These are phyloP conservation scores for Drosophila nigrodunni DNA, from an alignment of 1,140 invertebrate genomes.

Conservation along the genomic window DNA sequence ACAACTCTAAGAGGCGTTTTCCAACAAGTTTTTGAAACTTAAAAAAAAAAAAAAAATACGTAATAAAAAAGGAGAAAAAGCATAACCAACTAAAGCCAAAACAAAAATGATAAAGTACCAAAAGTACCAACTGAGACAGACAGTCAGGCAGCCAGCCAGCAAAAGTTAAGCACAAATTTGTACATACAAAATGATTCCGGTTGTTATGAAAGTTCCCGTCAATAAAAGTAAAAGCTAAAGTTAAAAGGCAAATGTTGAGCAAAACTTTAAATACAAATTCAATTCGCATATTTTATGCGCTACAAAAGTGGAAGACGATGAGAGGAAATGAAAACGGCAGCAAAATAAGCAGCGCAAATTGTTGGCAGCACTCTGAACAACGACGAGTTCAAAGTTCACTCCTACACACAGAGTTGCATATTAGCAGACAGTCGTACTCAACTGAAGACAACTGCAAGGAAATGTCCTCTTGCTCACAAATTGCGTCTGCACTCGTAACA, in stretches of 20 bases:
- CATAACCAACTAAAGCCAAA: conserved; percentile 46
- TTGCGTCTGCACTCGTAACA: conserved; percentile 48
- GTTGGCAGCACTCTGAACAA: conserved; percentile 32
- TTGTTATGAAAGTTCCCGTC: conserved; percentile 71
- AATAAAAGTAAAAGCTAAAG: conserved; percentile 34
- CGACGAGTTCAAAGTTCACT: conserved; percentile 69
- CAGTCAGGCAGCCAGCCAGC: conserved; percentile 1
- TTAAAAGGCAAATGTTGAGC: conserved; percentile 37
- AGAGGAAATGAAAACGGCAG: conserved; percentile 49
- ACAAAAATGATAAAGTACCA: conserved; percentile 56
- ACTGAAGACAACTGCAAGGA: conserved; percentile 23
- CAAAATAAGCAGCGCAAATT: conserved; percentile 80
- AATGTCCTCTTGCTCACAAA: conserved; percentile 63
- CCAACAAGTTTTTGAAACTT: conserved; percentile 1
- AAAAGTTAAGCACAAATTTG: conserved; percentile 77
- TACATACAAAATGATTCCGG: conserved; percentile 80
- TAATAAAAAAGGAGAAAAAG: too few relatives aligned
- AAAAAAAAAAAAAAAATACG: conserved; percentile 31
- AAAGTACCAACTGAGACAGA: conserved; percentile 11
- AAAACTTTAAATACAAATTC: conserved; percentile 82
- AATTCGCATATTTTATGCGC: conserved; percentile 81
- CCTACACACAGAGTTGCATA: conserved; percentile 65
- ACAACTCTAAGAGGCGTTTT: conserved; percentile 43
- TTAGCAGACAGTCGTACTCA: conserved; percentile 61
- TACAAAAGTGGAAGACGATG: conserved; percentile 62